A percentile compares a stretch with the other conserved stretches of the same genome.
phyloP scores from a whole-genome alignment of 2,888 invertebrate genomes.

The Troides aeacus region DNA sequence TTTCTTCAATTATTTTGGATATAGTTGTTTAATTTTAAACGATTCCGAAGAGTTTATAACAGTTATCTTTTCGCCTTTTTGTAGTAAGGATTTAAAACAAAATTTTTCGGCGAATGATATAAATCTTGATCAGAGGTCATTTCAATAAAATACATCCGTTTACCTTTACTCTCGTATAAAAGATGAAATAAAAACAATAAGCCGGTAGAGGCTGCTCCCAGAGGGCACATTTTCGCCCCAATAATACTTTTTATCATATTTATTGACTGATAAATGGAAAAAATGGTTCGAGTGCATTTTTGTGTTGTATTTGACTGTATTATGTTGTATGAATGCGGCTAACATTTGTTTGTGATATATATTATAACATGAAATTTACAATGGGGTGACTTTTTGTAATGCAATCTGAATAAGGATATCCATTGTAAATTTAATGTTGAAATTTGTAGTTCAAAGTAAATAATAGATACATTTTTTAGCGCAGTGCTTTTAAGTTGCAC shows the following conservation, averaged over 20 bases:
- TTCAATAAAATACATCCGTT: conserved; percentile 67
- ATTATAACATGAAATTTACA: conserved; percentile 4
- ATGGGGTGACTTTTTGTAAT: not conserved
- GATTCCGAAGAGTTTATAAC: no score
- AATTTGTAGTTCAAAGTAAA: no score
- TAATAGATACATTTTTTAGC: no score
- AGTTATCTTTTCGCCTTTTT: no score
- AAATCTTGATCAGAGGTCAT: conserved; percentile 70
- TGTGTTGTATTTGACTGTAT: conserved; percentile 55
- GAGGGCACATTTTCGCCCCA: conserved; percentile 70
- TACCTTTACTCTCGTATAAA: conserved; percentile 56
- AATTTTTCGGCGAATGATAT: conserved; percentile 38
- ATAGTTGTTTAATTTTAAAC: no score
- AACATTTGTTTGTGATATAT: conserved; percentile 17
- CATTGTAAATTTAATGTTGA: no score
- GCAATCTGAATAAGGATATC: no score
- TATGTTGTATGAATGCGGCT: conserved; percentile 17
- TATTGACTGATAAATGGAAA: conserved; percentile 77
- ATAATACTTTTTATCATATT: conserved; percentile 80
- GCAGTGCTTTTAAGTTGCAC: no score
- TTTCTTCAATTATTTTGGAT: no score
- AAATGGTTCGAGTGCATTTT: conserved; percentile 67
- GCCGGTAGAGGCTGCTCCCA: conserved; percentile 53
- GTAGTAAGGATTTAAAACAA: not conserved
- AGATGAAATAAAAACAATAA: conserved; percentile 77